Evolutionary conservation across 2,888 invertebrate species (phyloP), one percentile per base, ranked within the genome.

Genomic region (Eupithecia vulgata): DNA sequence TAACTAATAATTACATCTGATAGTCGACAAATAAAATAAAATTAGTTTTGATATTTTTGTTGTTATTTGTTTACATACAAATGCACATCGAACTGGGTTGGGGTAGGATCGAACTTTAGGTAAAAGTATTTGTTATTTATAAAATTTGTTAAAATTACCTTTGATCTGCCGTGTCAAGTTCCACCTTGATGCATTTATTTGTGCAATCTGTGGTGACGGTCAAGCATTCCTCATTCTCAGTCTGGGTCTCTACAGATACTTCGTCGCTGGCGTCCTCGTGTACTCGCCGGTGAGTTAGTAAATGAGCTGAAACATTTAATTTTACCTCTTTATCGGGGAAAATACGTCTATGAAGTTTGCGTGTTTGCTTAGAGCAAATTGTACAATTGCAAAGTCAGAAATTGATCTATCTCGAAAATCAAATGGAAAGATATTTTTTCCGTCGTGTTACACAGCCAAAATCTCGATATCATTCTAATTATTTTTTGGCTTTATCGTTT

Each of bases 271-370:
- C 96, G 45, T 96, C 87, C 0, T 80, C 95, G 89, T 98, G 98
- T 70, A 97, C 97, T 73, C 97, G 95, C 82, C 97, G 95, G 86
- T 98, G 97, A n/a, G 97, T 96, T 70, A 97, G 97, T 81, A 97
- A 93, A 88, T 97, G 97, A 69, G 95, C 95, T 95, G 81, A 1
- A 78, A 61, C 40, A 67, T 8, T 42, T 21, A 15, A 30, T 66
- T 69, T 66, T 48, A 21, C 5, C 30, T 59, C 6, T 30, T 59
- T 30, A 59, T 4, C 15, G 5, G n/a, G 1, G 12, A 30, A 25
- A 59, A 59, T 1, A 59, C 2, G 57, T 25, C 12, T 25, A 30
- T 13, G 25, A 13, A 59, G 13, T 30, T 30, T 30, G n/a, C n/a
- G n/a, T n/a, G n/a, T n/a, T n/a, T 15, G 45, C 45, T 45, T 17